These are phyloP conservation scores for Heliconius hermathena DNA, from an alignment of 1,140 invertebrate species.

Conservation along the genomic window DNA sequence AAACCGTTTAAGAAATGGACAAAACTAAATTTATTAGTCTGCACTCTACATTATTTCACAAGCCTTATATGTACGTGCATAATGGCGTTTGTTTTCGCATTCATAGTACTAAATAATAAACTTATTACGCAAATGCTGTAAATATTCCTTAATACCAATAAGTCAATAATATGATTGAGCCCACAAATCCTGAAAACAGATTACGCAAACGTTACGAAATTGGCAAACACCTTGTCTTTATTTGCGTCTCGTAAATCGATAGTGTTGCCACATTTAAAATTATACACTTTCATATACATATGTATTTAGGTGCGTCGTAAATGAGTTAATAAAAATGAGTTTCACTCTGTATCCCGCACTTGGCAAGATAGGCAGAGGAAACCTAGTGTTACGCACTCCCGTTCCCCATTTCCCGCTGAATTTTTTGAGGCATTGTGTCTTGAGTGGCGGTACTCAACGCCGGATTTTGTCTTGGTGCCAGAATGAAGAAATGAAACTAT, in stretches of 20 bases:
- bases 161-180: neutral
- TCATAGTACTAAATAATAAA: conserved; percentile 3
- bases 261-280: conserved; percentile 15
- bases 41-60: neutral
- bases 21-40: neutral
- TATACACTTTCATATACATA: conserved; percentile 13
- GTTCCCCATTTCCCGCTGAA: too few relatives aligned
- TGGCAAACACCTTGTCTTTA: conserved; percentile 24
- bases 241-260: conserved; percentile 21
- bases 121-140: neutral
- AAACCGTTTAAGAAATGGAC: neutral
- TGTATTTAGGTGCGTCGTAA: neutral
- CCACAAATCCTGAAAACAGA: conserved; percentile 22
- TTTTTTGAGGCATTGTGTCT: too few relatives aligned
- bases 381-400: too few relatives aligned
- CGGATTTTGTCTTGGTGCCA: too few relatives aligned
- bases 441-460: too few relatives aligned
- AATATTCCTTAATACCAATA: neutral
- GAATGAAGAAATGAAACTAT: too few relatives aligned
- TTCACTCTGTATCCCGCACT: too few relatives aligned
- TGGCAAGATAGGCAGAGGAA: too few relatives aligned
- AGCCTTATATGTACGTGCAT: neutral
- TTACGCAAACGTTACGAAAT: conserved; percentile 30
- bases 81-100: neutral
- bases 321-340: neutral